Conservation (phyloP, 2,888 invertebrate species). For the Xanthia icteritia region DNA sequence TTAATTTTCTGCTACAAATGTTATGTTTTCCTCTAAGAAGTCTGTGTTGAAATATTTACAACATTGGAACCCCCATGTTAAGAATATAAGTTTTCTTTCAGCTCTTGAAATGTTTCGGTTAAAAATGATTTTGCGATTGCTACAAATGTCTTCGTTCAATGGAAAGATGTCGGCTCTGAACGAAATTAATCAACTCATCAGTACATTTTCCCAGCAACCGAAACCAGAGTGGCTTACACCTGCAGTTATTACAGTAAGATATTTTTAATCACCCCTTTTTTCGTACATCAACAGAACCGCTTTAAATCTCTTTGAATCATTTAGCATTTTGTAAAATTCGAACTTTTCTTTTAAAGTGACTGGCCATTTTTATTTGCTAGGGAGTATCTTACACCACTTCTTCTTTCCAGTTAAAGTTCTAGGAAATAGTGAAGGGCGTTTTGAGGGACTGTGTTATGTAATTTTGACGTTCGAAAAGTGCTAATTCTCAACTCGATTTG, state of each 20-base stretch:
- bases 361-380: neutral
- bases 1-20: neutral
- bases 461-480: neutral
- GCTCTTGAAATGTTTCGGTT: slow-evolving; percentile 98
- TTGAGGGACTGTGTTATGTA: neutral
- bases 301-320: neutral
- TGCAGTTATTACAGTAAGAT: slow-evolving; percentile 96
- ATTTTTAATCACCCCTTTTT: neutral
- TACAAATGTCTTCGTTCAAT: slow-evolving; percentile 99
- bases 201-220: slow-evolving; percentile 97
- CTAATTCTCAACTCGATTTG: neutral
- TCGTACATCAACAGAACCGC: neutral
- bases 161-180: slow-evolving; percentile 99
- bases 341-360: neutral
- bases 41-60: neutral
- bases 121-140: slow-evolving; percentile 97
- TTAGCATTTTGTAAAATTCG: neutral
- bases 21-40: neutral
- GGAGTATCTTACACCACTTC: neutral
- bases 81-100: slow-evolving; percentile 68
- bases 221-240: slow-evolving; percentile 98
- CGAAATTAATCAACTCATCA: slow-evolving; percentile 99
- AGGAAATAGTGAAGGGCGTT: neutral
- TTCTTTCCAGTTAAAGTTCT: neutral
- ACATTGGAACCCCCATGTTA: neutral